phyloP scores from a whole-genome alignment of 2,888 invertebrate species.

The Clitarchus hookeri region DNA sequence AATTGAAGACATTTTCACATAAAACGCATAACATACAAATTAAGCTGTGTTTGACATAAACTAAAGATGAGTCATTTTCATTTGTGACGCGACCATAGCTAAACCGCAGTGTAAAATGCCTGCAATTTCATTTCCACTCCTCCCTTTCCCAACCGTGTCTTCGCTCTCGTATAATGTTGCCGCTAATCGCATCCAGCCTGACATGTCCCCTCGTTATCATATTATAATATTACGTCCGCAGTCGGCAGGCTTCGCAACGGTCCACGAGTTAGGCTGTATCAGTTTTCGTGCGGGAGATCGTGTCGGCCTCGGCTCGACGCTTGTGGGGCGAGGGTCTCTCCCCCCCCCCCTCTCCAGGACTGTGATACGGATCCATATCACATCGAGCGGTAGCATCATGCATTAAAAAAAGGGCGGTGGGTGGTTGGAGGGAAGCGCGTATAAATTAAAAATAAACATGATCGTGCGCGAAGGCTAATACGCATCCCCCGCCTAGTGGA shows the following conservation, averaged over 20 bases:
- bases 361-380: background rate
- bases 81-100: too few species aligned
- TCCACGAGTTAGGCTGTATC: background rate
- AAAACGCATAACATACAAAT: too few species aligned
- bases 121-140: background rate
- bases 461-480: slow-evolving; percentile 6
- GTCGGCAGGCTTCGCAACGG: background rate
- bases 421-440: background rate
- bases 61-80: too few species aligned
- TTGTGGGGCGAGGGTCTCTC: background rate
- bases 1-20: too few species aligned
- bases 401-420: background rate
- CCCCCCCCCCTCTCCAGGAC: background rate
- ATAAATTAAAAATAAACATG: slow-evolving; percentile 14
- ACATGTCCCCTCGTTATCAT: background rate
- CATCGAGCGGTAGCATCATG: background rate
- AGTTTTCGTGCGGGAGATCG: background rate
- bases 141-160: background rate
- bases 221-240: background rate
- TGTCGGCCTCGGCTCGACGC: background rate
- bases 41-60: too few species aligned
- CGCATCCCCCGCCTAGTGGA: background rate
- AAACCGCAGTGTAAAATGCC: too few species aligned
- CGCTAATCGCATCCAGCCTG: background rate
- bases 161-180: background rate